phyloP scores from a whole-genome alignment of 2,797 vertebrate species.

The Halcyon smyrnensis region DNA sequence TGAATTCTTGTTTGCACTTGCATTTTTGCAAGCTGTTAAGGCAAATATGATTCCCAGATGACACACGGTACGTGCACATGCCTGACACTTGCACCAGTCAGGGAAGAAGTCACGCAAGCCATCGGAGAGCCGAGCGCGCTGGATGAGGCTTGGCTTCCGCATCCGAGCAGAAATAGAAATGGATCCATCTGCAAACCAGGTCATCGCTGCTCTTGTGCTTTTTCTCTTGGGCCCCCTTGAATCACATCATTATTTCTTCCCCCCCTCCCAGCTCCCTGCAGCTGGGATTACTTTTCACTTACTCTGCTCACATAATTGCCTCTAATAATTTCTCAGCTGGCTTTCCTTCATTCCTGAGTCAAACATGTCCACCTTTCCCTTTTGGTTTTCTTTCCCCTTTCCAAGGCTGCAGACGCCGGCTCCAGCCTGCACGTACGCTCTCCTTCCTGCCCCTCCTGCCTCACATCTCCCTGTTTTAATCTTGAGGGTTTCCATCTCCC shows the following conservation, averaged over 20 bases:
- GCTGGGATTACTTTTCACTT: constrained; percentile 48
- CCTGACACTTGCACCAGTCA: constrained; percentile 8
- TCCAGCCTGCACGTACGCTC: not conserved
- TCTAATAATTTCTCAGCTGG: constrained; percentile 56
- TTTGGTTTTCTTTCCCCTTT: not conserved
- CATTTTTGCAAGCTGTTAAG: not conserved
- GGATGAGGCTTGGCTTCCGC: constrained; percentile 33
- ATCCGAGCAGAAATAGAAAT: constrained; percentile 40
- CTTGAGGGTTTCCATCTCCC: not conserved
- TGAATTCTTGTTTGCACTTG: not conserved
- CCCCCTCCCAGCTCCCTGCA: not conserved
- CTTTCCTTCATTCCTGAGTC: not conserved
- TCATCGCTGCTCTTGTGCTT: constrained; percentile 34
- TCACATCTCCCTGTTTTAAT: not conserved
- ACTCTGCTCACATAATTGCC: constrained; percentile 50
- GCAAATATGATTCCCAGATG: not conserved
- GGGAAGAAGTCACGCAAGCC: constrained; percentile 36
- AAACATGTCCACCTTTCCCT: not conserved
- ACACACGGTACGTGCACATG: not conserved
- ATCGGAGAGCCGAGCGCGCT: not conserved
- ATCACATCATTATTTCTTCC: constrained; percentile 31
- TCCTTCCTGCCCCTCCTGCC: not conserved
- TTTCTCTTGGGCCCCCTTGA: constrained; percentile 56
- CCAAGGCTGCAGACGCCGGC: not conserved
- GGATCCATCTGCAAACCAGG: constrained; percentile 67